Evolutionary conservation across 2,888 invertebrate genomes (phyloP).

Genomic region (Lasioglossum leucozonium): DNA sequence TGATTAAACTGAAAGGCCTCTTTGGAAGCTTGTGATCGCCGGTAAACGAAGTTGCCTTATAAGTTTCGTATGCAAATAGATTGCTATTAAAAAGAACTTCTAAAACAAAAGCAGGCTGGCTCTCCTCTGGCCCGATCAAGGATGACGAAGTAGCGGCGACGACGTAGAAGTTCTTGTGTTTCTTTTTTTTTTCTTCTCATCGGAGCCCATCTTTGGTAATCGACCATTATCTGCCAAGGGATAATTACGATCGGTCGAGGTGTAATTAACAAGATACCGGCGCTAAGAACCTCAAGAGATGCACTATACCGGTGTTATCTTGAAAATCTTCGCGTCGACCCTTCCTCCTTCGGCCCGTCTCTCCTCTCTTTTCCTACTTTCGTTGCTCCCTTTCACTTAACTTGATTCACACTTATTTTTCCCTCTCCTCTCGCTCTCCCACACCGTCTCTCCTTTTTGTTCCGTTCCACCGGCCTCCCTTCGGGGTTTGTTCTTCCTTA

Average conservation of each 20-base stretch:
- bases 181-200: constrained; percentile 1
- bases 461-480: constrained; percentile 37
- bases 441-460: constrained; percentile 45
- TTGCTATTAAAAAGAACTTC: constrained; percentile 24
- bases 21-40: background rate
- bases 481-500: constrained; percentile 68
- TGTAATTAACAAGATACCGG: constrained; percentile 76
- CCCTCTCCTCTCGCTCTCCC: background rate
- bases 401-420: constrained; percentile 51
- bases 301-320: constrained; percentile 63
- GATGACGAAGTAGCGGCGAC: constrained; percentile 66
- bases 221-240: constrained; percentile 74
- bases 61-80: constrained; percentile 32
- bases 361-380: constrained; percentile 53
- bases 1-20: background rate
- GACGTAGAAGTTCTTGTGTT: constrained; percentile 50
- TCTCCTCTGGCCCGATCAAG: constrained; percentile 18
- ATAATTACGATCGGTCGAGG: constrained; percentile 76
- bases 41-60: constrained; percentile 25
- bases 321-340: constrained; percentile 64
- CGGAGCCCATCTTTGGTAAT: constrained; percentile 69
- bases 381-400: constrained; percentile 56
- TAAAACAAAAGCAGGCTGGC: constrained; percentile 22
- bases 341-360: constrained; percentile 41
- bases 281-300: constrained; percentile 60